phyloP scores from a whole-genome alignment of 2,797 vertebrate species.

The Muraenolepis orangiensis region DNA sequence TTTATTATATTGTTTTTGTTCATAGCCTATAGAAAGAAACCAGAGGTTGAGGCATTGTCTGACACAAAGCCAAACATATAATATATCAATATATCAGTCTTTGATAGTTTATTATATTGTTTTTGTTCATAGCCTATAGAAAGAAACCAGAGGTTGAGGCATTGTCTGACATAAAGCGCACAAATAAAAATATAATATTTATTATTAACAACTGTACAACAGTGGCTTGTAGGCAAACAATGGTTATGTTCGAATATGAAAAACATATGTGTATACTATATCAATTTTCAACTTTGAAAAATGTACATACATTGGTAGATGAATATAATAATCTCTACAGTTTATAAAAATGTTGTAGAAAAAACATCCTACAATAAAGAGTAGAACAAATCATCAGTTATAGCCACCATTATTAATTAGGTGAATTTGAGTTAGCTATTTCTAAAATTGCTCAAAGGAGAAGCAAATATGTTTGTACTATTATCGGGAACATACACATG shows the following conservation, averaged over 20 bases:
- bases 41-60: not conserved
- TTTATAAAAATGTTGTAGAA: not conserved
- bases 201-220: slow-evolving; percentile 35
- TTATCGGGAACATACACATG: not conserved
- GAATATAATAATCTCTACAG: not conserved
- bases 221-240: slow-evolving; percentile 7
- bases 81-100: not conserved
- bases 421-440: not conserved
- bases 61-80: not conserved
- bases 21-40: not conserved
- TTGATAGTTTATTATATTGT: not conserved
- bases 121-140: not conserved
- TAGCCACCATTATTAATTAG: not conserved
- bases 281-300: not conserved
- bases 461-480: not conserved
- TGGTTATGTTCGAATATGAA: not conserved
- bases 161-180: slow-evolving; percentile 12
- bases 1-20: not conserved
- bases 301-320: not conserved
- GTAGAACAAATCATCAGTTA: not conserved
- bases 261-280: not conserved
- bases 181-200: slow-evolving; percentile 53
- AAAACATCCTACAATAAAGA: not conserved
- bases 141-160: not conserved
- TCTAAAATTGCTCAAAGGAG: not conserved